phyloP scores from a whole-genome alignment of 2,113 vertebrate genomes.

The Callionymus lyra region DNA sequence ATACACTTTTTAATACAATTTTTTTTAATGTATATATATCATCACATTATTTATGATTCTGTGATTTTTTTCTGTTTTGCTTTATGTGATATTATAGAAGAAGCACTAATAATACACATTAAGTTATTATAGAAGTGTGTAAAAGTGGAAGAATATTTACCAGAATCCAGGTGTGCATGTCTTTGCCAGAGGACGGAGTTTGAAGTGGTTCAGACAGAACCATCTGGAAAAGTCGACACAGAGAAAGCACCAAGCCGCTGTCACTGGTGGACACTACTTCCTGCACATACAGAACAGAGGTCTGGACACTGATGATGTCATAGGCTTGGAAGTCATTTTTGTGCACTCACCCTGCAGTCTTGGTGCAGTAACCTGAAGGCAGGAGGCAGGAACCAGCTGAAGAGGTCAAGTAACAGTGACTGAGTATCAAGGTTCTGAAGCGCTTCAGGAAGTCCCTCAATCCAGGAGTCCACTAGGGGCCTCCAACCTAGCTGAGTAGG shows the following conservation, averaged over 20 bases:
- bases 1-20: too few relatives aligned
- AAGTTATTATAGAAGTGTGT: too few relatives aligned
- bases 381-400: conserved; percentile 80
- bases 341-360: conserved; percentile 76
- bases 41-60: too few relatives aligned
- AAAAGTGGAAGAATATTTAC: conserved; percentile 46
- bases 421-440: conserved; percentile 61
- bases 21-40: too few relatives aligned
- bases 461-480: conserved; percentile 84
- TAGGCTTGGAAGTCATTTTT: neutral
- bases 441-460: conserved; percentile 71
- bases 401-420: conserved; percentile 74
- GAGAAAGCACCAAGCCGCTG: conserved; percentile 78
- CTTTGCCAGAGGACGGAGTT: conserved; percentile 66
- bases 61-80: too few relatives aligned
- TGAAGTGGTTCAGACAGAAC: conserved; percentile 68
- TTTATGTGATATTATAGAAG: too few relatives aligned
- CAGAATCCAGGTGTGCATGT: conserved; percentile 84
- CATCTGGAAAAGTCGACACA: conserved; percentile 83
- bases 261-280: conserved; percentile 79
- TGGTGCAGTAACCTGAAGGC: conserved; percentile 71
- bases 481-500: conserved; percentile 87
- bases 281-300: conserved; percentile 42
- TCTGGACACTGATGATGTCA: too few relatives aligned
- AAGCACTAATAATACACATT: too few relatives aligned